Base-by-base conservation (phyloP, 2,888 invertebrate genomes). In the Diachrysia chrysitis region DNA sequence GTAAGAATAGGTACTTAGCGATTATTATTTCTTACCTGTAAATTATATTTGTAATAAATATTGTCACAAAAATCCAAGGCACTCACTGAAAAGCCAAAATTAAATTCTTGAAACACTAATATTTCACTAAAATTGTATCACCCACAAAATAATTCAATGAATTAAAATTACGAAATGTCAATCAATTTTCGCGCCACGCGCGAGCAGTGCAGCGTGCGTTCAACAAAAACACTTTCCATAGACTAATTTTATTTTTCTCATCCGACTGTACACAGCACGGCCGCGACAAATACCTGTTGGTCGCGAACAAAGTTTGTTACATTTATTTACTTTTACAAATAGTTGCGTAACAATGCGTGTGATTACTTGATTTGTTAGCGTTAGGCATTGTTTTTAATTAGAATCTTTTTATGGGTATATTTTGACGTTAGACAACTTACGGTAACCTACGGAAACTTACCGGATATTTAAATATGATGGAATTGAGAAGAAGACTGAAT, bases 341-440 rank as follows among this genome's bases (percentile, higher is more conserved):
- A 76, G 83, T 82, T 82, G 80, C 79, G 81, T 88, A 87, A 85
- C 82, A 82, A 83, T 82, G 82, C 82, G 84, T 85, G 83, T 85
- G 83, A 87, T 86, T 85, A 78, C 79, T 84, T 82, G 81, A 83
- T 87, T 88, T 85, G 83, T 85, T 83, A 81, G 75, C 68, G 66
- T 69, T 16, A 74, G 71, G 59, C 66, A 62, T 75, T 76, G 80
- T 79, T 76, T 78, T 70, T 78, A 76, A 78, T 77, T 76, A 76
- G 66, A 75, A 32, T 57, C 9, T 60, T 75, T 80, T 59, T 21
- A 54, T 60, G 1, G 32, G 35, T 51, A 53, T 29, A 63, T 35
- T 60, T 64, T 66, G 51, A 37, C 42, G 16, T 67, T 9, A 7
- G 53, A 48, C 12, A 23, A 14, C 23, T 32, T 32, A 32, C 32